Percentiles rank a stretch among this genome's conserved stretches.
phyloP scores from a whole-genome alignment of 2,113 vertebrate species.

The Chionomys nivalis region DNA sequence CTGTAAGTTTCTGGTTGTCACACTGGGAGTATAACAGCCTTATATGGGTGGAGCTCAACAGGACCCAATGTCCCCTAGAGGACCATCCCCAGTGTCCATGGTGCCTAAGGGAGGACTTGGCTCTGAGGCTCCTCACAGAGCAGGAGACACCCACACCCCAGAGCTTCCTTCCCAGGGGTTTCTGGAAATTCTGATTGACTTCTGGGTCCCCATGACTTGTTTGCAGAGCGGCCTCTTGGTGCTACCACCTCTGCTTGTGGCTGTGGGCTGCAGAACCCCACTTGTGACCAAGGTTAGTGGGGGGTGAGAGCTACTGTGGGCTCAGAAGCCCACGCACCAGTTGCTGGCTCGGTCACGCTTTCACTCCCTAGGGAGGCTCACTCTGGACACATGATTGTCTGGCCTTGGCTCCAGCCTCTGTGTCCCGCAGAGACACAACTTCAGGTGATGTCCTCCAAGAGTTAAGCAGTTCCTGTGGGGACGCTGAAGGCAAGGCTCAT shows the following conservation, averaged over 20 bases:
- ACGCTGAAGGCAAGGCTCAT: neutral
- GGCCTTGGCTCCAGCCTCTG: neutral
- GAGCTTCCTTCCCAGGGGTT: neutral
- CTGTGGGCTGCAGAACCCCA: accelerated
- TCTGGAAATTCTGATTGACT: neutral
- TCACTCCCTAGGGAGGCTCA: neutral
- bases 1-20: neutral
- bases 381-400: neutral
- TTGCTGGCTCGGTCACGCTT: neutral
- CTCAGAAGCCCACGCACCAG: neutral
- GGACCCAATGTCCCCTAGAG: neutral
- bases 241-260: neutral
- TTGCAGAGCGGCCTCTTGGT: neutral
- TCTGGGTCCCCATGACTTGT: neutral
- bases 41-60: accelerated
- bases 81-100: neutral
- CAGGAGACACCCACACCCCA: accelerated
- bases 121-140: neutral
- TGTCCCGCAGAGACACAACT: neutral
- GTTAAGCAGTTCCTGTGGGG: neutral
- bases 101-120: neutral
- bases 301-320: neutral
- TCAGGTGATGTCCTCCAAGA: neutral
- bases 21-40: accelerated
- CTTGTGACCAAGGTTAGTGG: accelerated